Conservation (phyloP, 2,888 invertebrate species). For the Synergus japonicus region DNA sequence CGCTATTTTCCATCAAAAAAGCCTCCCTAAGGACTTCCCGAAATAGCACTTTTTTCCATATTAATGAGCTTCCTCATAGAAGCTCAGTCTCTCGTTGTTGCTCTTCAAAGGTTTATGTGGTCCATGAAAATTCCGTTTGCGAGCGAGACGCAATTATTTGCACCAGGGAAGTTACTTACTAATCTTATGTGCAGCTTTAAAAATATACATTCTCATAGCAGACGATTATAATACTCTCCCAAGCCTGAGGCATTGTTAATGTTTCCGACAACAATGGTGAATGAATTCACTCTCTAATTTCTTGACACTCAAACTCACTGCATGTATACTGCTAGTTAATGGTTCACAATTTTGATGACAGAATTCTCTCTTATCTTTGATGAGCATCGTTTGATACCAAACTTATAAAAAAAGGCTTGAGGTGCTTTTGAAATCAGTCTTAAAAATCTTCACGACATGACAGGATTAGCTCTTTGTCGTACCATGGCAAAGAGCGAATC, state of each 20-base stretch:
- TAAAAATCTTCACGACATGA: too few relatives aligned
- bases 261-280: slow-evolving; percentile 35
- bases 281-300: slow-evolving; percentile 31
- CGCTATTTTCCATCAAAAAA: not conserved
- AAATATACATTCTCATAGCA: not conserved
- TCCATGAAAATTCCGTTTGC: slow-evolving; percentile 12
- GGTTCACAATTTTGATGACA: slow-evolving; percentile 13
- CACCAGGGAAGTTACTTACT: slow-evolving; percentile 9
- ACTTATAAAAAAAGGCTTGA: not conserved
- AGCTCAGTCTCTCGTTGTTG: not conserved
- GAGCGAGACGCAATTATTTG: not conserved
- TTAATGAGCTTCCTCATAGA: not conserved
- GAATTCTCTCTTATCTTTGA: slow-evolving; percentile 7
- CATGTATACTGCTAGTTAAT: not conserved
- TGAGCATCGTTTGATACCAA: slow-evolving; percentile 5
- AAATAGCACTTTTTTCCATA: not conserved
- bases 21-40: not conserved
- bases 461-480: slow-evolving; percentile 46
- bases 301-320: not conserved
- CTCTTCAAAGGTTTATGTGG: not conserved
- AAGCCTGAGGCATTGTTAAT: slow-evolving; percentile 31
- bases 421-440: not conserved
- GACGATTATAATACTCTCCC: slow-evolving; percentile 33
- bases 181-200: not conserved
- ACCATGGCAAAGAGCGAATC: slow-evolving; percentile 71